Evolutionary conservation across 92 coral and sea anemone species (phyloP).

Genomic region (Actinernus sp.): DNA sequence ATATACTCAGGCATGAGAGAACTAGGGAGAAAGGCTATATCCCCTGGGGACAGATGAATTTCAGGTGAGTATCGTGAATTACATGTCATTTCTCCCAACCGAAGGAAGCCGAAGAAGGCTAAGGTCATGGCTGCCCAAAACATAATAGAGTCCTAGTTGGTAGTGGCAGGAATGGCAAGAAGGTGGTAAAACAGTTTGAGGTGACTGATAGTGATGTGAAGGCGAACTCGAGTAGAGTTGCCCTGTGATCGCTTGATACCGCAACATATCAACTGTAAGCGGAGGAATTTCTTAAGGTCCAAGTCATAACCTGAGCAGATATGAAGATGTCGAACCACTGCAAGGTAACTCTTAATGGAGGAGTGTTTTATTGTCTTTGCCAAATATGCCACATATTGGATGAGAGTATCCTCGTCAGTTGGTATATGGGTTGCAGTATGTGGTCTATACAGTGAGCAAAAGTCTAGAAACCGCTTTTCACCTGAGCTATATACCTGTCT

Average conservation of each 20-base stretch:
- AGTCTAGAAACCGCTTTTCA: constrained; percentile 41
- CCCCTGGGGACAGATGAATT: constrained; percentile 31
- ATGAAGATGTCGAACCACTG: constrained; percentile 50
- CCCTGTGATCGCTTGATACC: constrained; percentile 59
- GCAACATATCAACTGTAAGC: constrained; percentile 33
- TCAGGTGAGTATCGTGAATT: constrained; percentile 31
- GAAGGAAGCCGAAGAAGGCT: constrained; percentile 64
- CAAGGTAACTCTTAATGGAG: constrained; percentile 42
- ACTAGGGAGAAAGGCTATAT: constrained; percentile 23
- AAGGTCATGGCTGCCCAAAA: constrained; percentile 59
- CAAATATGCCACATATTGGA: constrained; percentile 33
- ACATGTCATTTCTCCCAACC: constrained; percentile 55
- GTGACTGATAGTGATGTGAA: constrained; percentile 45
- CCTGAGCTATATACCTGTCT: constrained; percentile 50
- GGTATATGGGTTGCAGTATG: constrained; percentile 8
- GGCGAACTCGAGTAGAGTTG: constrained; percentile 26
- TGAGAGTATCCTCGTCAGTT: constrained; percentile 35
- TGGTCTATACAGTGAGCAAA: constrained; percentile 9
- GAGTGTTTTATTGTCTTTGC: constrained; percentile 47
- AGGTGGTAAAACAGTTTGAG: constrained; percentile 13
- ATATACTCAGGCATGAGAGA: constrained; percentile 1
- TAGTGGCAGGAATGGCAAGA: constrained; percentile 7
- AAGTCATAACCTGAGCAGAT: constrained; percentile 41
- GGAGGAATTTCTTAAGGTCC: constrained; percentile 33
- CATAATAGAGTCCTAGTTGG: constrained; percentile 39